phyloP scores from a whole-genome alignment of 1,140 invertebrate species.

The Copidosoma floridanum region DNA sequence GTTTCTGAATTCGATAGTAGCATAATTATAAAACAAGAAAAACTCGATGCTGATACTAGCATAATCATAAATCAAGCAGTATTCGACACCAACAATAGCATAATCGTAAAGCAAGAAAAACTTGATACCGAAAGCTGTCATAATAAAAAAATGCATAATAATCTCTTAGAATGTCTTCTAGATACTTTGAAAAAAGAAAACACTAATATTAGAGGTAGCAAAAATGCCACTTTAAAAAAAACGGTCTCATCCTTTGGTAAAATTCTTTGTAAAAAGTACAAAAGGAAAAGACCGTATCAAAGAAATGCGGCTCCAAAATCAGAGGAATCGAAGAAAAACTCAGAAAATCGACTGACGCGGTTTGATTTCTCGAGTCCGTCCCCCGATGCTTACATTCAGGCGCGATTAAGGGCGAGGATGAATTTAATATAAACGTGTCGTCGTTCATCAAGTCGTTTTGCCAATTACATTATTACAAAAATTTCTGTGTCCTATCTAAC shows the following conservation, averaged over 20 bases:
- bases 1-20: too few relatives aligned
- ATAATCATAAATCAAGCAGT: too few relatives aligned
- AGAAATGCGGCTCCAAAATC: neutral
- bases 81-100: too few relatives aligned
- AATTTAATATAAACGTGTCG: too few relatives aligned
- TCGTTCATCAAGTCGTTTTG: too few relatives aligned
- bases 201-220: neutral
- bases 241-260: slow-evolving; percentile 55
- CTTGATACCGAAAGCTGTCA: too few relatives aligned
- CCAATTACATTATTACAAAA: too few relatives aligned
- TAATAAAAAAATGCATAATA: neutral
- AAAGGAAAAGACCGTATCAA: slow-evolving; percentile 31
- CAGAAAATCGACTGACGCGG: slow-evolving; percentile 28
- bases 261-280: slow-evolving; percentile 53
- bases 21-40: too few relatives aligned
- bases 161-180: too few relatives aligned
- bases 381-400: slow-evolving; percentile 59
- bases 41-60: too few relatives aligned
- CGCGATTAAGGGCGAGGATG: slow-evolving; percentile 35
- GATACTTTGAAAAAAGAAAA: slow-evolving; percentile 16
- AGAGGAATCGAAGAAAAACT: neutral
- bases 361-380: slow-evolving; percentile 65
- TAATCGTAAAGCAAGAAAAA: too few relatives aligned
- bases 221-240: neutral
- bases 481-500: too few relatives aligned